Evolutionary conservation across 1,140 invertebrate genomes (phyloP), one percentile per base, ranked within the genome.

Genomic region (Eueides isabella): DNA sequence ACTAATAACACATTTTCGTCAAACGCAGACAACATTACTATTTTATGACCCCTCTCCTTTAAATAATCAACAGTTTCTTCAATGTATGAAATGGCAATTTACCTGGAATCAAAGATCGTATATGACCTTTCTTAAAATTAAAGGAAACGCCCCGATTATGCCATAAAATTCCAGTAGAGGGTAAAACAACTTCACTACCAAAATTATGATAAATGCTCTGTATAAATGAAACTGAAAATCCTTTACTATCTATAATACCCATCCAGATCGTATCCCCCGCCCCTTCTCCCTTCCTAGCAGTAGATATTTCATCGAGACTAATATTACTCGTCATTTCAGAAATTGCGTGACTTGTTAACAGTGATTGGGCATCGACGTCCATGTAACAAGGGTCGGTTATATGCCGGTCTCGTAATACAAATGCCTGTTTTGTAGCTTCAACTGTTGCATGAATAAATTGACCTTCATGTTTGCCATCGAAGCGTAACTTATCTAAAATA

Each of bases 171-270:
- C 91, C 91, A 66, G 89, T 91, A 38, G 79, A 72, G 1, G 91
- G 91, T 61, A 92, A 75, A 63, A 92, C 72, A 16, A 91, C 78
- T 7, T 85, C 82, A 77, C 91, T 91, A 5, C 89, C 91, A 74
- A 85, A 92, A 44, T 67, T 16, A 77, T 89, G 81, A 61, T 88
- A 92, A 55, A 87, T 67, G 41, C 91, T 92, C 77, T 91, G 91
- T 69, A 92, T 92, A 79, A 87, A 92, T 67, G 91, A 91, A 67
- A 92, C 89, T 23, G 86, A 91, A 78, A 86, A 92, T 6, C 91
- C 91, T 82, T 84, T 85, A 28, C 77, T 80, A 74, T 92, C 91
- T 89, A 92, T 91, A 38, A 85, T 81, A 41, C 89, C 91, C 81
- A 92, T 81, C 91, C 91, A 92, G 73, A 91, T 79, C 14, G 91